Evolutionary conservation across 1,140 invertebrate genomes (phyloP), one percentile per base, ranked within the genome.

Genomic region (Glossosoma conforme): DNA sequence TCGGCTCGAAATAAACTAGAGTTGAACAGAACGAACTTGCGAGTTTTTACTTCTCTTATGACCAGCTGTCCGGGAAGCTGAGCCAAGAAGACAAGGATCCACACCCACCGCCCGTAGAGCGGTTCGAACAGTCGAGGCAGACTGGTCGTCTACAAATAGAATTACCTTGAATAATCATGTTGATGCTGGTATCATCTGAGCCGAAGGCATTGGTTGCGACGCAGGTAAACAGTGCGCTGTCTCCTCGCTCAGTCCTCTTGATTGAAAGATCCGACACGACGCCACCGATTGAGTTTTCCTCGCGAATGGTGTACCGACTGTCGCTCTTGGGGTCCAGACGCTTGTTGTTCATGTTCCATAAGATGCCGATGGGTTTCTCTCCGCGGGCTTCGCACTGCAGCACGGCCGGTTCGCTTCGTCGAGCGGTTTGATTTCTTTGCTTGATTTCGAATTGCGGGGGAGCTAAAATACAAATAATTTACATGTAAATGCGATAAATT

Each of bases 281-380:
- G 45, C 91, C 90, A 59, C 89, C 87, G 1, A 85, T 81, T 19
- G 91, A 67, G 61, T 91, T 91, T 69, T 93, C 90, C 72, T 94
- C 91, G 40, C 89, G 83, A 61, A 95, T 93, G 2, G 91, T 93
- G 70, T 93, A 94, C 43, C 91, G 85, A 14, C 80, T 86, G 63
- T 92, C 87, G 44, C 82, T 87, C 70, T 92, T 91, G 20, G 88
- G 85, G 70, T 93, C 90, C 43, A 93, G 70, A 40, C 90, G 81
- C 67, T 93, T 92, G 69, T 91, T 92, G 68, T 94, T 92, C 82
- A 92, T 92, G 70, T 91, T 93, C 95, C 94, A 97, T 15, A 92
- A 79, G 36, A 97, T 93, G 59, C 91, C 91, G 65, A 98, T 90
- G 18, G 94, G 93, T 77, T 93, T 93, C 72, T 97, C 94, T 43